Base-by-base conservation (phyloP, 2,797 vertebrate species). In the Hapalemur alaotrensis region DNA sequence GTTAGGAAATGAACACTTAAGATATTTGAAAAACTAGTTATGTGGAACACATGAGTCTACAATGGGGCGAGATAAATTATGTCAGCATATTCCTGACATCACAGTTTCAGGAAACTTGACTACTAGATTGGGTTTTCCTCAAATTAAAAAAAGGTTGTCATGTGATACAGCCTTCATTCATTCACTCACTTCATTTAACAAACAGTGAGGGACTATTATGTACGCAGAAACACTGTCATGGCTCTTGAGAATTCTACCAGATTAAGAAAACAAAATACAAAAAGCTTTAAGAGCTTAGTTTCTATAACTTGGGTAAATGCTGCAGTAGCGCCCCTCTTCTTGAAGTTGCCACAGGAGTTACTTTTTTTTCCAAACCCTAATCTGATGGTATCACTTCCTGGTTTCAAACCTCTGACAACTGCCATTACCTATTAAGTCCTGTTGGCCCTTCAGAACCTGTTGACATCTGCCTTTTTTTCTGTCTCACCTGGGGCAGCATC, bases 1-100 rank as follows among this genome's bases (percentile, higher is more conserved):
- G 11, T 91, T 90, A 90, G 28, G 23, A 92, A 93, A 79, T 75
- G 13, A 92, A 54, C n/a, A 59, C 46, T 73, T 91, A 54, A 75
- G n/a, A 70, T 57, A 41, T 86, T 91, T 91, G 38, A 43, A 89
- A 67, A 96, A 76, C 46, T 43, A 70, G 43, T 61, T 67, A 65
- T 43, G 3, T 73, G n/a, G 23, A 86, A 57, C 22, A 57, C 20
- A 38, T 75, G 52, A 89, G 25, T 89, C 30, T n/a, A 76, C 46
- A 89, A 43, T 57, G 59, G 90, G 20, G 46, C 0, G 4, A 91
- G 20, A 72, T 28, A 38, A 85, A 78, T 61, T 86, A 73, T 83
- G 85, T 93, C 48, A 82, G 17, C 12, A 73, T 75, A 89, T 78
- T 65, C 10, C 63, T 78, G 43, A 43, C 22, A 73, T 81, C 30